Evolutionary conservation across 2,113 vertebrate genomes (phyloP), one percentile per base, ranked within the genome.

Genomic region (Leptocoma aspasia): DNA sequence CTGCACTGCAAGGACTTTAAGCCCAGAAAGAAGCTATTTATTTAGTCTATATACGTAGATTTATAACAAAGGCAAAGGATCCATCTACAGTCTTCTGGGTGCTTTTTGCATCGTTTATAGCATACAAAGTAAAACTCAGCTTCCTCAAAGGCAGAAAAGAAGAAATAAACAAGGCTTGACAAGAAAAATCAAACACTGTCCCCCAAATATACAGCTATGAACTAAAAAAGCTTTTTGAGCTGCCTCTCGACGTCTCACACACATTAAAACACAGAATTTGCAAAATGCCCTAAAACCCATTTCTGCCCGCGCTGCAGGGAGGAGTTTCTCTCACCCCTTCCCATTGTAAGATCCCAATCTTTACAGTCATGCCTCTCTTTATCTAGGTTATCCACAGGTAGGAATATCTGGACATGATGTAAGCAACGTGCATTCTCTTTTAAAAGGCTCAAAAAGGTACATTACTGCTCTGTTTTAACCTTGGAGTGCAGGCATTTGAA

Each of bases 1-100:
- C 76, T 89, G 72, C 57, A 82, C 60, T 72, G 73, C 78, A 91
- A 94, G 78, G 83, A 94, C 91, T 87, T 92, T 50, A 75, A 96
- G 90, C 69, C 88, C 93, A 95, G 92, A 92, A 89, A 91, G 31
- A 90, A 96, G 49, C 68, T 89, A 90, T 93, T 97, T 96, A 96
- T 96, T 96, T 96, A 93, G 92, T 91, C 95, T 95, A 91, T 91
- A 91, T 26, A 70, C 47, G 79, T 1, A 71, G 84, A 95, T 91
- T 94, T 94, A 77, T 57, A 79, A 86, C 80, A 84, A 86, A 83
- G 88, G 35, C 87, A 71, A 68, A 86, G 68, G 64, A 92, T 45
- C 68, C 23, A 41, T 75, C 61, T 54, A 28, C 20, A 8, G 49
- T 47, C 41, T 57, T 94, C 69, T 81, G 86, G n/a, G 50, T 84